Evolutionary conservation across 1,140 invertebrate genomes (phyloP).

Genomic region (Bicyclus anynana): DNA sequence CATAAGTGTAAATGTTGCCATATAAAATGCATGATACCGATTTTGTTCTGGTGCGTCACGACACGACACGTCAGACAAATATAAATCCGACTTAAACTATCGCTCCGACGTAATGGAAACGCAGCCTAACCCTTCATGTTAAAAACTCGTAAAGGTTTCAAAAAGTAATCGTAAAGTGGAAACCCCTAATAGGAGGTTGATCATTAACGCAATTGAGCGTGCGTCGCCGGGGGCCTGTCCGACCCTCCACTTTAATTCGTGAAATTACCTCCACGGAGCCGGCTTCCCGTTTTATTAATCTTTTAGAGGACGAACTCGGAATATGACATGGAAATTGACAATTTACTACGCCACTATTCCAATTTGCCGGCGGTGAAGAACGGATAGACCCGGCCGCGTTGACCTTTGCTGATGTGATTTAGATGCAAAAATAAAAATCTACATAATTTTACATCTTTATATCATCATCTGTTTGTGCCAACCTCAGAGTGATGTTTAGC

Average conservation of each 20-base stretch:
- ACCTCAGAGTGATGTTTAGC: too few species aligned
- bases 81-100: too few species aligned
- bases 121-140: not conserved
- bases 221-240: conserved; percentile 22
- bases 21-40: too few species aligned
- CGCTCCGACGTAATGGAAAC: too few species aligned
- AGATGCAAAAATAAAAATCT: not conserved
- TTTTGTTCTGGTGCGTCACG: too few species aligned
- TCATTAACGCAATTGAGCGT: conserved; percentile 36
- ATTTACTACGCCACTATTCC: conserved; percentile 25
- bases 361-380: conserved; percentile 19
- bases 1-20: too few species aligned
- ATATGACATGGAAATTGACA: conserved; percentile 30
- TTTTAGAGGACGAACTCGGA: conserved; percentile 32
- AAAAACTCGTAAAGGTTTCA: not conserved
- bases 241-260: conserved; percentile 38
- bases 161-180: conserved; percentile 4
- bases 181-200: conserved; percentile 24
- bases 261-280: conserved; percentile 41
- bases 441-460: conserved; percentile 9
- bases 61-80: too few species aligned
- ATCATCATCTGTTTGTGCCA: too few species aligned
- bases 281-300: conserved; percentile 41
- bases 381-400: conserved; percentile 5
- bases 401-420: conserved; percentile 16